phyloP scores from a whole-genome alignment of 2,888 invertebrate species.

The Andrena trimmerana region DNA sequence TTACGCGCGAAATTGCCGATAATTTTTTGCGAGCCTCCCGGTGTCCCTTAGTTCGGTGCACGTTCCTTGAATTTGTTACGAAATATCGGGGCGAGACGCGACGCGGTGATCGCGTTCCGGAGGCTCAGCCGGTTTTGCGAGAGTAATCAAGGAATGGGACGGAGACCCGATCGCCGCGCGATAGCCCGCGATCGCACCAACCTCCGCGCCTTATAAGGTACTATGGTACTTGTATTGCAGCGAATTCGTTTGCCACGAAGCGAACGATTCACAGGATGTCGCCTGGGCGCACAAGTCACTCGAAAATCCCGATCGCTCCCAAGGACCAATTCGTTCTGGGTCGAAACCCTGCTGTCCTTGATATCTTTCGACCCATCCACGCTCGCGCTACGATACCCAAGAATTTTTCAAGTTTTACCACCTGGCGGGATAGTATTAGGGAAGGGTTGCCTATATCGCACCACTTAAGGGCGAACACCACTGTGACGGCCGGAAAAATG shows the following conservation, averaged over 20 bases:
- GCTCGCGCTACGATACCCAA: background rate
- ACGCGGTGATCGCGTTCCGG: no score
- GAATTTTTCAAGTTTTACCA: no score
- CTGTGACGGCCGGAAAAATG: no score
- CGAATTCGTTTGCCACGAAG: conserved; percentile 6
- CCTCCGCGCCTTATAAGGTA: conserved; percentile 40
- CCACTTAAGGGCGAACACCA: no score
- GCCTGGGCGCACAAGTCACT: background rate
- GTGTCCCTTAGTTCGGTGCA: no score
- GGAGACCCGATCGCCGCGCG: conserved; percentile 3
- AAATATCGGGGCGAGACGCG: conserved; percentile 14
- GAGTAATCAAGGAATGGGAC: background rate
- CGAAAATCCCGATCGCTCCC: background rate
- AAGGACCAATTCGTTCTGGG: background rate
- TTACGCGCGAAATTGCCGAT: no score
- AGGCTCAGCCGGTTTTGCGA: conserved; percentile 5
- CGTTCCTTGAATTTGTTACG: conserved; percentile 2
- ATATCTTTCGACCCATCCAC: background rate
- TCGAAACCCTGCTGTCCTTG: background rate
- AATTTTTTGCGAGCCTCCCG: no score
- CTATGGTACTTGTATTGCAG: background rate
- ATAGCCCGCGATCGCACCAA: conserved; percentile 19
- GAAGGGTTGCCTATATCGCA: no score
- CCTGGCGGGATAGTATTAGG: no score
- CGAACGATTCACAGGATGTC: background rate